Evolutionary conservation across 2,888 invertebrate species (phyloP).

Genomic region (Osmoderma eremita): DNA sequence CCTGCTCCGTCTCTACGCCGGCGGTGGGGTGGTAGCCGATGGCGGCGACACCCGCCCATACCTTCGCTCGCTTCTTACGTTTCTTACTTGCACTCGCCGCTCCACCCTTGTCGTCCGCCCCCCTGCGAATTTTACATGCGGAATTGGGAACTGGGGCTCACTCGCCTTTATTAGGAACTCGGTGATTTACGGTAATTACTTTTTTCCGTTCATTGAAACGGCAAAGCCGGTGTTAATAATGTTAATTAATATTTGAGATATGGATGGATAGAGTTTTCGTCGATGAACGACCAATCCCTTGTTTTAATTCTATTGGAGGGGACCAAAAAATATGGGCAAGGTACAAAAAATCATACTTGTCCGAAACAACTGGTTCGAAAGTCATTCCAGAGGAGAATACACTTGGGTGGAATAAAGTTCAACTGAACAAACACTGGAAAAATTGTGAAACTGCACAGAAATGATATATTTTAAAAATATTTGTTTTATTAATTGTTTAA

Average conservation of each 20-base stretch:
- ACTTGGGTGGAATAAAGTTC: no score
- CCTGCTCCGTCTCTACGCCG: constrained; percentile 8
- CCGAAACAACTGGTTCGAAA: no score
- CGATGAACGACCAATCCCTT: constrained; percentile 11
- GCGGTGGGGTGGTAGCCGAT: constrained; percentile 32
- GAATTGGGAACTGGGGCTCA: constrained; percentile 49
- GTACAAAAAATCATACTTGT: no score
- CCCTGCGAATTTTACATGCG: constrained; percentile 64
- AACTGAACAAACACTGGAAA: no score
- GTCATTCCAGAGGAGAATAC: no score
- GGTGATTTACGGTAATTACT: constrained; percentile 72
- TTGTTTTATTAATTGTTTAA: no score
- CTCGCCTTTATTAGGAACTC: constrained; percentile 67
- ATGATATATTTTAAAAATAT: no score
- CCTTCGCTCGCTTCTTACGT: constrained; percentile 58
- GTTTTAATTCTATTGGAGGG: background rate
- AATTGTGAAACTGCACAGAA: no score
- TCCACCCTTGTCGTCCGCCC: constrained; percentile 60
- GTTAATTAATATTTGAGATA: constrained; percentile 71
- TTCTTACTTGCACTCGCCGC: constrained; percentile 58
- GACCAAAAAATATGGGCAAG: no score
- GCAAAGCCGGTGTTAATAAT: constrained; percentile 69
- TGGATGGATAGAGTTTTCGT: constrained; percentile 14
- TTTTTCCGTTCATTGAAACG: constrained; percentile 61
- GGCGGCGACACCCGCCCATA: constrained; percentile 42